Evolutionary conservation across 2,888 invertebrate genomes (phyloP), one percentile per base, ranked within the genome.

Genomic region (Homarus gammarus): DNA sequence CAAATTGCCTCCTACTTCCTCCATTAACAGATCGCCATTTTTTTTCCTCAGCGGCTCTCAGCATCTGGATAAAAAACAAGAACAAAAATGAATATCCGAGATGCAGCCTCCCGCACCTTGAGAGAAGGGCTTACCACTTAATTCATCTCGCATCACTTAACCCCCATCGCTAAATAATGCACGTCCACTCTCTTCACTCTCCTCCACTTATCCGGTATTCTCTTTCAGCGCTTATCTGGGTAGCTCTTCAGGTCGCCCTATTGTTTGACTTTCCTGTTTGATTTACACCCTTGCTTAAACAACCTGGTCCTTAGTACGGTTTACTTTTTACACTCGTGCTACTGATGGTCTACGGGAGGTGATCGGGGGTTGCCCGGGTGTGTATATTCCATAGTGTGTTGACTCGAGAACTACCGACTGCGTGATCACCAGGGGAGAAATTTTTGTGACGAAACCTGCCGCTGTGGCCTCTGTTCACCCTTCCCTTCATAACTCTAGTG

Each of bases 271-370:
- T 27, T 31, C 75, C 18, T 81, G 81, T 81, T 81, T 81, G 64
- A 38, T 64, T 64, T 81, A 56, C 81, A 81, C 68, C 81, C 68
- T 68, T 81, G 81, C 81, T 81, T 81, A 81, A 81, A 81, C 81
- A 81, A 81, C 40, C 64, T 40, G 38, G 70, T 10, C 40, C 38
- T 15, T 61, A 64, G 81, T 64, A 33, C 31, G 81, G 40, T 81
- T 81, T 40, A 36, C 64, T 38, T 81, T 64, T 81, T 61, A 81
- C 81, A 81, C 81, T 81, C 64, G 64, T 64, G 64, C 36, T 33
- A 56, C 44, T 12, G n/a, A n/a, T n/a, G n/a, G n/a, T n/a, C n/a
- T n/a, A n/a, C n/a, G n/a, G n/a, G n/a, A n/a, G n/a, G n/a, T n/a
- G n/a, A n/a, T n/a, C n/a, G n/a, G n/a, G n/a, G n/a, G n/a, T n/a